Evolutionary conservation across 1,140 invertebrate genomes (phyloP).

Genomic region (Cydia splendana): DNA sequence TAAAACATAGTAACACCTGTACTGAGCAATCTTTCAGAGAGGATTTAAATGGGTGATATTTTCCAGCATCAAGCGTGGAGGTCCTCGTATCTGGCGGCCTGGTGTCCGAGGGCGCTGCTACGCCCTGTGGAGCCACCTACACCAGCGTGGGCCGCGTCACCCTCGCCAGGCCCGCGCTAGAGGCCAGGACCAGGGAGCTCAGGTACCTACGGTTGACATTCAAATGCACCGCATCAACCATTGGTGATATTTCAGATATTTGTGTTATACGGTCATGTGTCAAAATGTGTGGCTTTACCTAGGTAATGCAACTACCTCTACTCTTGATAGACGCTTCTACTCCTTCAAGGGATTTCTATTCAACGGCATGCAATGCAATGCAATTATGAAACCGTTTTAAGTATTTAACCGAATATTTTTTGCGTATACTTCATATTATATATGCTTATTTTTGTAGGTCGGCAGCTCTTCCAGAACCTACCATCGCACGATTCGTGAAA

Average conservation of each 20-base stretch:
- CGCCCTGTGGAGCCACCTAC: conserved; percentile 66
- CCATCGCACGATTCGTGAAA: conserved; percentile 90
- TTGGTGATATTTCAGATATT: too few relatives aligned
- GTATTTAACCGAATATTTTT: not conserved
- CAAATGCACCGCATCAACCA: not conserved
- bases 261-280: too few relatives aligned
- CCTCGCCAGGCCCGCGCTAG: conserved; percentile 62
- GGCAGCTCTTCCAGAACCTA: conserved; percentile 79
- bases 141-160: conserved; percentile 72
- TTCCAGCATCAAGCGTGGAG: conserved; percentile 81
- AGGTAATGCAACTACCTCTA: too few relatives aligned
- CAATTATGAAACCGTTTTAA: too few relatives aligned
- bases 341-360: too few relatives aligned
- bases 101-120: conserved; percentile 74
- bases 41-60: not conserved
- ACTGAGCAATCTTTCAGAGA: too few relatives aligned
- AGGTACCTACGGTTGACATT: conserved; percentile 50
- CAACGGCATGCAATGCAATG: too few relatives aligned
- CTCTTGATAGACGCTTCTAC: too few relatives aligned
- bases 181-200: conserved; percentile 69
- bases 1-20: too few relatives aligned
- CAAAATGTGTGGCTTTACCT: too few relatives aligned
- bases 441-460: conserved; percentile 50
- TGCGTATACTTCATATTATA: not conserved
- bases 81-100: conserved; percentile 81